Conservation (phyloP, 2,113 vertebrate genomes). For the Amphilophus citrinellus region DNA sequence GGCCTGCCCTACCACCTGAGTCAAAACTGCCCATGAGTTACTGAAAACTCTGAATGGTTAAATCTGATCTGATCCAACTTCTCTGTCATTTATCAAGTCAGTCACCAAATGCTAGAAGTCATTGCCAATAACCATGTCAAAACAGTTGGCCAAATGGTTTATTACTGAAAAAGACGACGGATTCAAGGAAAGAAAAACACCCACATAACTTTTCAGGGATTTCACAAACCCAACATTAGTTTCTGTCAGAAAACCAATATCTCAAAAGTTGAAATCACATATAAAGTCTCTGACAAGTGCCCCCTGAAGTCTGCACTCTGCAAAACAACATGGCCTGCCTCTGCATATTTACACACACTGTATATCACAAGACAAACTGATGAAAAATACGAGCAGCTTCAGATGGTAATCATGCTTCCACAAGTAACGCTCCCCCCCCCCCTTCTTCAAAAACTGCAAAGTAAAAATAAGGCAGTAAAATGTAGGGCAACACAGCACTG, state of each 20-base stretch:
- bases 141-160: not conserved
- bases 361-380: slow-evolving; percentile 49
- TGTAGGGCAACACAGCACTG: slow-evolving; percentile 37
- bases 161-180: slow-evolving; percentile 23
- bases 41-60: not conserved
- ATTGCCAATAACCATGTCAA: slow-evolving; percentile 8
- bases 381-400: slow-evolving; percentile 54
- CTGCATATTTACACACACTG: slow-evolving; percentile 35
- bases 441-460: slow-evolving; percentile 32
- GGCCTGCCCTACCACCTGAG: not conserved
- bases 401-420: slow-evolving; percentile 55
- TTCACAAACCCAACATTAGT: slow-evolving; percentile 43
- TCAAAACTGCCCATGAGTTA: slow-evolving; percentile 15
- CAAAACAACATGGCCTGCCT: slow-evolving; percentile 41
- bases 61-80: slow-evolving; percentile 27
- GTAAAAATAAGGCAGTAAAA: slow-evolving; percentile 61
- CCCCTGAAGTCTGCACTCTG: slow-evolving; percentile 35
- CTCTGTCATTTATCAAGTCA: slow-evolving; percentile 20
- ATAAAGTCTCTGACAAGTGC: slow-evolving; percentile 45
- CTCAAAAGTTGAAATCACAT: slow-evolving; percentile 55
- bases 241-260: slow-evolving; percentile 56
- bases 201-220: slow-evolving; percentile 23
- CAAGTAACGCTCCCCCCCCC: slow-evolving; percentile 22
- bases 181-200: slow-evolving; percentile 31
- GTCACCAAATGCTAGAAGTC: slow-evolving; percentile 6